These are phyloP conservation scores for Eupithecia tripunctaria DNA, from an alignment of 2,888 invertebrate genomes.

Conservation along the genomic window DNA sequence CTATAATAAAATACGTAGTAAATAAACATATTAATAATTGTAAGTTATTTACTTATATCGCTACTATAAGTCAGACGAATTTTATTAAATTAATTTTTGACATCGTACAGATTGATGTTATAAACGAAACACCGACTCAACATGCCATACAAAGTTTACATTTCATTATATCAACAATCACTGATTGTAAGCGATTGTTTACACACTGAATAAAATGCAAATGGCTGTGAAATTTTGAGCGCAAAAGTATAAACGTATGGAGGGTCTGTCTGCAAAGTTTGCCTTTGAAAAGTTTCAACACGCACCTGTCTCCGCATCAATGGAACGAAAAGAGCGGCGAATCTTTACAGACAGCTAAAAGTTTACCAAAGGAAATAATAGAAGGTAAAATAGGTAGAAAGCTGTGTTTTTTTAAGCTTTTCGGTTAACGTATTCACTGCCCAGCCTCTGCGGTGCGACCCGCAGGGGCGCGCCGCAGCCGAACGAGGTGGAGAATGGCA, in stretches of 20 bases:
- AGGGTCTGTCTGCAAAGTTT: constrained; percentile 71
- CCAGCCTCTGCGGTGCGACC: too few species aligned
- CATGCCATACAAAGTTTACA: not conserved
- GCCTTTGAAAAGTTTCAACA: constrained; percentile 70
- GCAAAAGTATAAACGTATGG: constrained; percentile 25
- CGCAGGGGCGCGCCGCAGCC: too few species aligned
- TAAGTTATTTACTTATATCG: too few species aligned
- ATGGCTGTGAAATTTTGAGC: constrained; percentile 21
- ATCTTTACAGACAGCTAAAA: constrained; percentile 43
- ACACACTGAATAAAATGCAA: constrained; percentile 28
- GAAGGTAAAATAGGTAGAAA: not conserved
- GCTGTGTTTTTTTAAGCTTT: too few species aligned
- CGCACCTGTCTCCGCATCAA: constrained; percentile 69
- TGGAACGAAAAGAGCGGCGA: constrained; percentile 55
- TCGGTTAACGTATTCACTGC: too few species aligned
- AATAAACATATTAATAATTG: too few species aligned
- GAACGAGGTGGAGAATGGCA: too few species aligned
- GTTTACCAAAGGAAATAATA: not conserved
- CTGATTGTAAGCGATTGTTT: constrained; percentile 22
- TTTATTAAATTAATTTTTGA: not conserved
- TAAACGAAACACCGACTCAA: not conserved
- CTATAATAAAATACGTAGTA: not conserved
- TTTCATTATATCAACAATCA: constrained; percentile 14
- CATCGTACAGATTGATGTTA: not conserved
- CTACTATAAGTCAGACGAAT: not conserved